These are phyloP conservation scores for Latrodectus hesperus DNA, from an alignment of 2,888 invertebrate species.

Conservation along the genomic window DNA sequence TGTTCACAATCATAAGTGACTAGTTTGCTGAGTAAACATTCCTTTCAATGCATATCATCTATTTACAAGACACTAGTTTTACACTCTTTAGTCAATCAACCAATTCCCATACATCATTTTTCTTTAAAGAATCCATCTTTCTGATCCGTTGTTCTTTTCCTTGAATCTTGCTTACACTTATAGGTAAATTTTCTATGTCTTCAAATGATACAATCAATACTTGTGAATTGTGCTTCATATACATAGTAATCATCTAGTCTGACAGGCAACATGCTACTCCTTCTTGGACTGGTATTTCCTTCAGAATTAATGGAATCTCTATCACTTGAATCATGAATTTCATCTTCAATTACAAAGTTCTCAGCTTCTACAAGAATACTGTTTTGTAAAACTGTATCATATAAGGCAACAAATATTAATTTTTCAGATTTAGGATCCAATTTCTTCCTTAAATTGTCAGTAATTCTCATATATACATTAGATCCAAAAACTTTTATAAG, in stretches of 20 bases:
- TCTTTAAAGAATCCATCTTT: conserved; percentile 62
- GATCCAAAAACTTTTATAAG: conserved; percentile 68
- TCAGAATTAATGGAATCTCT: neutral
- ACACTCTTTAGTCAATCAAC: conserved; percentile 56
- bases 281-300: neutral
- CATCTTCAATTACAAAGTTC: neutral
- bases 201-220: conserved; percentile 3
- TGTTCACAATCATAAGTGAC: conserved; percentile 18
- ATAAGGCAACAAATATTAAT: conserved; percentile 65
- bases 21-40: conserved; percentile 12
- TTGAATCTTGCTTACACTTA: conserved; percentile 12
- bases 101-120: conserved; percentile 41
- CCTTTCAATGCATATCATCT: conserved; percentile 63
- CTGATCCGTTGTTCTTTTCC: conserved; percentile 66
- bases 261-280: neutral
- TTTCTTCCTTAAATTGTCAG: conserved; percentile 58
- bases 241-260: conserved; percentile 20
- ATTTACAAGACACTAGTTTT: conserved; percentile 69
- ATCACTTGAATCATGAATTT: conserved; percentile 4
- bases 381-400: neutral
- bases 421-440: conserved; percentile 54
- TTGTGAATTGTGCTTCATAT: neutral
- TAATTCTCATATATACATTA: conserved; percentile 59
- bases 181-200: neutral
- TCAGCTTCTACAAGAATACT: conserved; percentile 8